A percentile compares a stretch with the other conserved stretches of the same genome.
Evolutionary conservation across 2,113 vertebrate genomes (phyloP).

Genomic region (Otolemur garnettii): DNA sequence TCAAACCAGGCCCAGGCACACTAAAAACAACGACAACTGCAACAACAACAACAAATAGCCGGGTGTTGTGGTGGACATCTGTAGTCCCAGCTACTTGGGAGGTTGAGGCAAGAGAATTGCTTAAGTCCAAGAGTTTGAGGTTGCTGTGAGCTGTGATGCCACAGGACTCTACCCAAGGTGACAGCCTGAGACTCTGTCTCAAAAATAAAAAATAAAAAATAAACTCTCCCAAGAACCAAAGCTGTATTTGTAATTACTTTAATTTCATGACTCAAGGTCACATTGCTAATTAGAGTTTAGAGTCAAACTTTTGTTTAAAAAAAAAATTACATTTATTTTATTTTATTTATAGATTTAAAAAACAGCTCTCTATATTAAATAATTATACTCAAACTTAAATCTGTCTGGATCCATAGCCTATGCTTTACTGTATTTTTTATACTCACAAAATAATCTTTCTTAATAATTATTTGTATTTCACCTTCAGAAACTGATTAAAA

Average conservation of each 20-base stretch:
- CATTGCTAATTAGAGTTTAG: background rate
- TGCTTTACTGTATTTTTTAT: background rate
- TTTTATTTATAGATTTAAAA: background rate
- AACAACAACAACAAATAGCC: too few species aligned
- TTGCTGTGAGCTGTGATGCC: too few species aligned
- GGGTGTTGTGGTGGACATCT: too few species aligned
- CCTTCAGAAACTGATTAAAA: conserved; percentile 51
- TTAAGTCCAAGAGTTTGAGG: too few species aligned
- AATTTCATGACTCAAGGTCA: conserved; percentile 60
- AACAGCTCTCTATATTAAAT: background rate
- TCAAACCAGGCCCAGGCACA: too few species aligned
- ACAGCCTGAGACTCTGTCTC: too few species aligned
- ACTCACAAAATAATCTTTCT: conserved; percentile 13
- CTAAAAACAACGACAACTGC: too few species aligned
- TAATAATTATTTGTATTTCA: conserved; percentile 46
- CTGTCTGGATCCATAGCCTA: background rate
- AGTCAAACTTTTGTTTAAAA: background rate
- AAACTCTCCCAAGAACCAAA: background rate
- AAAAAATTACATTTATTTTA: background rate
- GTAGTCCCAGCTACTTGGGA: too few species aligned
- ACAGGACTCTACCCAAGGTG: too few species aligned
- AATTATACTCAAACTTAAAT: background rate
- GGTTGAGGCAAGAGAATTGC: too few species aligned
- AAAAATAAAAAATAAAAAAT: too few species aligned
- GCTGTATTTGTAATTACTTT: background rate